phyloP scores from a whole-genome alignment of 2,113 vertebrate species.

The Odocoileus hemionus region DNA sequence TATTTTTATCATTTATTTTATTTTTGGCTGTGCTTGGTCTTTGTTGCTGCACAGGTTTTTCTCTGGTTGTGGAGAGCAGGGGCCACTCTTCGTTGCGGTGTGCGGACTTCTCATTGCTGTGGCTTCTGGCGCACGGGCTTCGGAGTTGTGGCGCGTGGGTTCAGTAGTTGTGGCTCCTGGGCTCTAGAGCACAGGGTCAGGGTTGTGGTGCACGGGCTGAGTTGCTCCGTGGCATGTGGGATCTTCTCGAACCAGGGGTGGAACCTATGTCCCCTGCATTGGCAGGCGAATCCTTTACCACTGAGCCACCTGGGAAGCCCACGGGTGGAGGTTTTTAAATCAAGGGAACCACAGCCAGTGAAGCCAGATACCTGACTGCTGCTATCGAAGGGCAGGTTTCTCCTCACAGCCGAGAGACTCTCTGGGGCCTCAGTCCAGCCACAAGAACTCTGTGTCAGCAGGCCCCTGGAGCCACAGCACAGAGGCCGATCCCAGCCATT shows the following conservation, averaged over 20 bases:
- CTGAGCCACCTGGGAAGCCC: background rate
- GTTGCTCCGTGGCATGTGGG: background rate
- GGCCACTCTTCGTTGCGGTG: rapidly evolving
- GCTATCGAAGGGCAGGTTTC: background rate
- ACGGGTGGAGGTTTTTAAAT: background rate
- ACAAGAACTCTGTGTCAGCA: background rate
- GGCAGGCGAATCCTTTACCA: background rate
- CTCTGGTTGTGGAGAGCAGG: background rate
- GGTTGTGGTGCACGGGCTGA: background rate
- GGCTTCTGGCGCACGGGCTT: background rate
- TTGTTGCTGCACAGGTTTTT: background rate
- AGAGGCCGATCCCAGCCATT: background rate
- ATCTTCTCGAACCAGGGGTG: background rate
- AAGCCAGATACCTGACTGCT: background rate
- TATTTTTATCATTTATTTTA: background rate
- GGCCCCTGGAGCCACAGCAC: background rate
- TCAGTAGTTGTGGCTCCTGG: background rate
- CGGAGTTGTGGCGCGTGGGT: background rate
- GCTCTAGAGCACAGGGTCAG: background rate
- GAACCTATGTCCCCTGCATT: background rate
- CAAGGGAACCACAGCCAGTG: background rate
- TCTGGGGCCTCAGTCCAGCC: background rate
- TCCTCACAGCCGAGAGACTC: background rate
- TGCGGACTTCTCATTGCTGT: background rate
- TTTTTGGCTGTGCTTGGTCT: background rate